Percentiles rank a stretch among this genome's conserved stretches.
Evolutionary conservation across 2,797 vertebrate genomes (phyloP).

Genomic region (Tinamus major): DNA sequence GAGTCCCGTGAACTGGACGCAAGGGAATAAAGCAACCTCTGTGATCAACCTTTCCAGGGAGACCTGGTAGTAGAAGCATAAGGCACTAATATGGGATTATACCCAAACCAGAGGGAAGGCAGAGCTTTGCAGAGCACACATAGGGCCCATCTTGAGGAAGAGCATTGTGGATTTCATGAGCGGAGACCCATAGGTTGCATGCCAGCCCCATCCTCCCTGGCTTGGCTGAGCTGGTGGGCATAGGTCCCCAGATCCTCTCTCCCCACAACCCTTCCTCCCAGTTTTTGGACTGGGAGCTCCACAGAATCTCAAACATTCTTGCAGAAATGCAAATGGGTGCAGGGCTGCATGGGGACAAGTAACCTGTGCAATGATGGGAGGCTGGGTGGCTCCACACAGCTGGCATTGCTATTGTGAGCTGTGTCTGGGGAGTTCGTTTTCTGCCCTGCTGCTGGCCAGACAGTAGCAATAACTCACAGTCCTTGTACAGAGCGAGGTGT

Average conservation of each 20-base stretch:
- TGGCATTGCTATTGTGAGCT: neutral
- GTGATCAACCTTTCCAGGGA: neutral
- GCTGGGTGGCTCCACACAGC: neutral
- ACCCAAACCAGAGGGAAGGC: neutral
- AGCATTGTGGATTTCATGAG: neutral
- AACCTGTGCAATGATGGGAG: neutral
- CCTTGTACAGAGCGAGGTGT: too few relatives aligned
- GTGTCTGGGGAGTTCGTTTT: neutral
- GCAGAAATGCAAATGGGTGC: neutral
- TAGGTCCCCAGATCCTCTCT: neutral
- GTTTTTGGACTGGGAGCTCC: neutral
- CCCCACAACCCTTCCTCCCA: neutral
- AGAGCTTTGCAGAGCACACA: neutral
- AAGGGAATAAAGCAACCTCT: neutral
- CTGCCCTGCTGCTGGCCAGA: neutral
- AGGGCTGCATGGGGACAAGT: neutral
- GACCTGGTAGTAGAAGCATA: rapidly evolving
- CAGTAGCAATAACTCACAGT: neutral
- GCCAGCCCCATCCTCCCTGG: rapidly evolving
- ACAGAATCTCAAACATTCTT: neutral
- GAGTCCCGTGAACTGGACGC: rapidly evolving
- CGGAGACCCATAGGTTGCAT: neutral
- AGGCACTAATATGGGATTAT: neutral
- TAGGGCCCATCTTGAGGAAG: neutral
- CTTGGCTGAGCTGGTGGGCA: neutral